Conservation (phyloP, 23 tunicate species). For the Trididemnum clinides region DNA sequence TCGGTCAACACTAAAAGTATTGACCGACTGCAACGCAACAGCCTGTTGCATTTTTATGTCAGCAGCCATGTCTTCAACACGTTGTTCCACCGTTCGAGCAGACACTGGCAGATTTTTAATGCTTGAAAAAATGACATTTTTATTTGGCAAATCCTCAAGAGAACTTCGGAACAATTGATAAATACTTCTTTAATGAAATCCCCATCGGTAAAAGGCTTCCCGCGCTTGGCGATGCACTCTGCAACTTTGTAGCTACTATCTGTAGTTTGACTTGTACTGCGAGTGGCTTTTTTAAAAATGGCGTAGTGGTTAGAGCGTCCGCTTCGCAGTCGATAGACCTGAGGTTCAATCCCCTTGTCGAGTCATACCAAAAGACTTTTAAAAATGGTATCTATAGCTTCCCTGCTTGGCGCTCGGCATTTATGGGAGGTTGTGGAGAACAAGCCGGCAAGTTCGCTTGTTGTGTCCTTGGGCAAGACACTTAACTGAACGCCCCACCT, state of each 20-base stretch:
- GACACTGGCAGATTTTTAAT: conserved; percentile 48
- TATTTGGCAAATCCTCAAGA: conserved; percentile 44
- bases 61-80: conserved; percentile 42
- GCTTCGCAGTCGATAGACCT: too few species aligned
- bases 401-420: too few species aligned
- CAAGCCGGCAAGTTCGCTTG: too few species aligned
- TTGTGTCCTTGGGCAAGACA: too few species aligned
- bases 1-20: neutral
- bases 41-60: conserved; percentile 21
- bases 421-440: too few species aligned
- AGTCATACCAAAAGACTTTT: too few species aligned
- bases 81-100: conserved; percentile 46
- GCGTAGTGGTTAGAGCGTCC: too few species aligned
- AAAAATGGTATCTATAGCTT: too few species aligned
- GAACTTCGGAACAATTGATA: conserved; percentile 48
- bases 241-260: conserved; percentile 53
- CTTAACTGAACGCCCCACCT: too few species aligned
- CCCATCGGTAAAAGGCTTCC: conserved; percentile 51
- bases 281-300: conserved; percentile 48
- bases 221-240: conserved; percentile 38
- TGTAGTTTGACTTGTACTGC: conserved; percentile 50
- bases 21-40: conserved; percentile 30
- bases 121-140: conserved; percentile 42
- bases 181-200: conserved; percentile 42
- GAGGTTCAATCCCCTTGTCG: too few species aligned